A percentile compares a stretch with the other conserved stretches of the same genome.
These are phyloP conservation scores for Microtus californicus DNA, from an alignment of 2,797 vertebrate species.

Conservation along the genomic window DNA sequence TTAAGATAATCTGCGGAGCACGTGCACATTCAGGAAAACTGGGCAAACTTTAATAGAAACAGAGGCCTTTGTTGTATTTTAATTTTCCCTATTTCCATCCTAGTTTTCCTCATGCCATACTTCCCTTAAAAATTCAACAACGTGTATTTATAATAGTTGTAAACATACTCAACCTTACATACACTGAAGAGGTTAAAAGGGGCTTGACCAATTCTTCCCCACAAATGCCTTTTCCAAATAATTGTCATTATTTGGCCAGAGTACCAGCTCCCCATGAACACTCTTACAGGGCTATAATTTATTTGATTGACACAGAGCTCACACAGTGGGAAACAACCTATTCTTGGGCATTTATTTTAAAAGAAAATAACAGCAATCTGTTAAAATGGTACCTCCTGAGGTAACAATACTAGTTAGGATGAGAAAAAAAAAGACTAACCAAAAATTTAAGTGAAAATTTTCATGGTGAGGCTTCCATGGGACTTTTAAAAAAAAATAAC, in stretches of 20 bases:
- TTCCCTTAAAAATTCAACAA: background rate
- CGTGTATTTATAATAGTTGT: background rate
- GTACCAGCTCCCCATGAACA: background rate
- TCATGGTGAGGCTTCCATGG: background rate
- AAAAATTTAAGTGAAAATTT: background rate
- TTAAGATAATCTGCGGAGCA: background rate
- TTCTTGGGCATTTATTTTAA: background rate
- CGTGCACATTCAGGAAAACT: background rate
- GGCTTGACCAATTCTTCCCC: background rate
- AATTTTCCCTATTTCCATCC: background rate
- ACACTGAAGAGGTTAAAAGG: background rate
- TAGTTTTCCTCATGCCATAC: background rate
- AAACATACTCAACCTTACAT: background rate
- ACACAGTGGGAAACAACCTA: background rate
- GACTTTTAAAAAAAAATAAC: background rate
- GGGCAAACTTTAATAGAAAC: background rate
- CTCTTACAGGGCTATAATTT: background rate
- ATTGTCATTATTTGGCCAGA: conserved; percentile 14
- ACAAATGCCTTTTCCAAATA: background rate
- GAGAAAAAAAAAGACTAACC: background rate
- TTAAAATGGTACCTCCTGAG: background rate
- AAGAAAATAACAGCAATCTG: conserved; percentile 29
- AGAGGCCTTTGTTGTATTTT: background rate
- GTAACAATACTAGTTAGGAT: background rate
- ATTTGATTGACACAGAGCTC: conserved; percentile 36